Base-by-base conservation (phyloP, 2,888 invertebrate genomes). In the Scaptomyza tumidula region DNA sequence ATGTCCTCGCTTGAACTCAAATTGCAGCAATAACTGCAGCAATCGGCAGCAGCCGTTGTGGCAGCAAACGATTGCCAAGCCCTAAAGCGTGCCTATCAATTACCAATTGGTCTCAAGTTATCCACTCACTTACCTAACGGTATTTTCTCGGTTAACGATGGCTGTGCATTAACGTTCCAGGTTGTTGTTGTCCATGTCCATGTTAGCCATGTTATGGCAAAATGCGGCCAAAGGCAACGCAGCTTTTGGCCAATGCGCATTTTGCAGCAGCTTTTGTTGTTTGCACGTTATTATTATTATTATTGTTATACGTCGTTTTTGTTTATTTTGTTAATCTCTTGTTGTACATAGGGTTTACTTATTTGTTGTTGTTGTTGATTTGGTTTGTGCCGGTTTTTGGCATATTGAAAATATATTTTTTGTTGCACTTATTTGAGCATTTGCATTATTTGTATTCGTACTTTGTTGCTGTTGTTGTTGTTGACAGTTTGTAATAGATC, bases 91-190 rank as follows among this genome's bases (percentile, higher is more conserved):
- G 46, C 63, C 48, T 62, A 54, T 54, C 62, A 48, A 64, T 64
- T 64, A 62, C 64, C 46, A 52, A 63, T 63, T 54, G 62, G 62
- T 54, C 41, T 48, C 46, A 64, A 35, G 60, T 75, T 78, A 71
- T 41, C 37, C 35, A 70, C 91, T 91, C 35, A 70, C 91, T 91
- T 88, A 92, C 92, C 92, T 80, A 92, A 89, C 68, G 92, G 92
- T 74, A 92, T 92, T 91, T 92, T 92, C 88, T 92, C 92, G 80
- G 92, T 91, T 86, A 91, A 89, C 84, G 91, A 91, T 86, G 91
- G 88, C 79, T 92, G 92, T 59, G 91, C 92, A 61, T 61, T 75
- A 70, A 86, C 89, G 75, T 75, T 41, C 41, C 39, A 39, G 14
- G 41, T 14, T 67, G 84, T 24, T 24, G 24, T 24, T 24, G 5